A percentile compares a stretch with the other conserved stretches of the same genome.
These are phyloP conservation scores for Amblyjoppa proteus DNA, from an alignment of 2,888 invertebrate genomes.

Conservation along the genomic window DNA sequence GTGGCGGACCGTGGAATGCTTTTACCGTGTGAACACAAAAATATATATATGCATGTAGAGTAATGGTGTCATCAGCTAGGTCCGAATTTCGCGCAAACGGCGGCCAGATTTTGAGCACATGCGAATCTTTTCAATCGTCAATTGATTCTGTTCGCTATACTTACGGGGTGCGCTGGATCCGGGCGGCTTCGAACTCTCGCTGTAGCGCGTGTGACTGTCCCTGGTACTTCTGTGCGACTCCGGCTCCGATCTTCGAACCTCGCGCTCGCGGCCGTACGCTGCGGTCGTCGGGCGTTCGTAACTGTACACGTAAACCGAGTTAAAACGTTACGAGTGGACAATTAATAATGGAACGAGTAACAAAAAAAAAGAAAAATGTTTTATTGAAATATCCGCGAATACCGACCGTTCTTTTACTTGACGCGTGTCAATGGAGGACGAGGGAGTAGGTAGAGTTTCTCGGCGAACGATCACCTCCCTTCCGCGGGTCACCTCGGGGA, in stretches of 20 bases:
- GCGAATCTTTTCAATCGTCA: slow-evolving; percentile 69
- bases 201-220: slow-evolving; percentile 81
- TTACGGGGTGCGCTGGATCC: slow-evolving; percentile 82
- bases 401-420: slow-evolving; percentile 83
- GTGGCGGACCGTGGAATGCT: slow-evolving; percentile 52
- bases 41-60: slow-evolving; percentile 15
- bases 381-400: background rate
- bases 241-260: slow-evolving; percentile 82
- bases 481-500: slow-evolving; percentile 81
- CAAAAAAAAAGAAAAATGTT: background rate
- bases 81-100: slow-evolving; percentile 67
- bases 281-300: slow-evolving; percentile 80
- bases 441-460: slow-evolving; percentile 77
- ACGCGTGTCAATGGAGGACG: slow-evolving; percentile 82
- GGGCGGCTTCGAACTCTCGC: slow-evolving; percentile 82
- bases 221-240: slow-evolving; percentile 82
- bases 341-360: background rate
- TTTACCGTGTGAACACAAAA: slow-evolving; percentile 61
- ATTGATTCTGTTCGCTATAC: slow-evolving; percentile 73
- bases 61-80: slow-evolving; percentile 52
- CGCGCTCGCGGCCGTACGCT: slow-evolving; percentile 81
- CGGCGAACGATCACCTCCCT: slow-evolving; percentile 82
- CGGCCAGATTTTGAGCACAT: slow-evolving; percentile 69
- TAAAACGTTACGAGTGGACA: background rate
- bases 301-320: slow-evolving; percentile 67